A percentile compares a stretch with the other conserved stretches of the same genome.
phyloP scores from a whole-genome alignment of 1,140 invertebrate species.

The Ostrea edulis region DNA sequence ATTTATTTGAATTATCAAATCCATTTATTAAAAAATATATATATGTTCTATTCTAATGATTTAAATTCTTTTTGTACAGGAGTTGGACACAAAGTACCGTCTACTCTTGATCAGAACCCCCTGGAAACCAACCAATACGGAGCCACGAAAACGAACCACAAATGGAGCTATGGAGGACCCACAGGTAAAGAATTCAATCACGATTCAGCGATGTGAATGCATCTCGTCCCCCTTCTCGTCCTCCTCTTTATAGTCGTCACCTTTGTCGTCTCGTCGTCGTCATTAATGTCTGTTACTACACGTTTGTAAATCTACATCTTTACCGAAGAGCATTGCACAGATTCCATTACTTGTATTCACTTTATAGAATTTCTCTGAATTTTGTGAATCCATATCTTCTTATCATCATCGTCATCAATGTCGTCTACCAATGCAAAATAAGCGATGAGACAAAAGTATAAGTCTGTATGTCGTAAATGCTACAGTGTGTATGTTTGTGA shows the following conservation, averaged over 20 bases:
- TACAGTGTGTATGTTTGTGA: no score
- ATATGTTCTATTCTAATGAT: no score
- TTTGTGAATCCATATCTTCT: background rate
- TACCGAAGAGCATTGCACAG: no score
- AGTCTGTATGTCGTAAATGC: no score
- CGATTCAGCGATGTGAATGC: no score
- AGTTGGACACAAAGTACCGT: background rate
- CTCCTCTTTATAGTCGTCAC: background rate
- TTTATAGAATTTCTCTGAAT: no score
- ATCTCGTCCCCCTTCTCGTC: no score
- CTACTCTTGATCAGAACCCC: background rate
- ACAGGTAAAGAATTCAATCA: background rate
- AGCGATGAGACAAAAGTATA: no score
- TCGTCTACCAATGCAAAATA: background rate
- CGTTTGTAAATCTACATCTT: no score
- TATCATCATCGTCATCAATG: background rate
- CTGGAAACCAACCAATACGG: background rate
- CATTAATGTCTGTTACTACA: background rate
- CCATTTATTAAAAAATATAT: no score
- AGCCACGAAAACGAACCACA: background rate
- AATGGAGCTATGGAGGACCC: slow-evolving; percentile 4
- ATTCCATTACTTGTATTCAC: no score
- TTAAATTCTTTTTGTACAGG: background rate
- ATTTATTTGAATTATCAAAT: no score
- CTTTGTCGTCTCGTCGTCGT: background rate